Conservation (phyloP, 2,888 invertebrate species). For the Xylocampa areola region DNA sequence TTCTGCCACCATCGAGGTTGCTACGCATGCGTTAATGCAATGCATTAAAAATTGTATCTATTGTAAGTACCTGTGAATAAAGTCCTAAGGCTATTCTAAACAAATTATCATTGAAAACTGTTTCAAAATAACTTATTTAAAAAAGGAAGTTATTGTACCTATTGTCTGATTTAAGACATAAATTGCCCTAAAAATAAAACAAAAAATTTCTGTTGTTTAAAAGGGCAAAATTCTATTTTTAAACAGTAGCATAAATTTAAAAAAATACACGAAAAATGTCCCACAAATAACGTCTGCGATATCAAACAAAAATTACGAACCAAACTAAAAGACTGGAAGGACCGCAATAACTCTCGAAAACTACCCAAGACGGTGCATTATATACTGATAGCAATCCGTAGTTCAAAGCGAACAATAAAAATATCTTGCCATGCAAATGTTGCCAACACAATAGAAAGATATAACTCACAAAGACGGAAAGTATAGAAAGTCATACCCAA, state of each 20-base stretch:
- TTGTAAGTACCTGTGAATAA: too few relatives aligned
- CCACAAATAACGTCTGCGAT: slow-evolving; percentile 19
- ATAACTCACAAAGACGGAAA: slow-evolving; percentile 37
- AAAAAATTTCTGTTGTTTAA: too few relatives aligned
- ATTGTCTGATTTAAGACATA: too few relatives aligned
- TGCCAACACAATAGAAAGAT: slow-evolving; percentile 39
- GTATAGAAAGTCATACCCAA: slow-evolving; percentile 26
- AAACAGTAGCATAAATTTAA: slow-evolving; percentile 12
- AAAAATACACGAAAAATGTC: slow-evolving; percentile 16
- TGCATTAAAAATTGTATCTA: too few relatives aligned
- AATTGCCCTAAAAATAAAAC: too few relatives aligned
- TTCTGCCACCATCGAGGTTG: too few relatives aligned
- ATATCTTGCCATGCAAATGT: slow-evolving; percentile 41
- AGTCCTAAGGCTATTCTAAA: too few relatives aligned
- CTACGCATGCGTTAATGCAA: too few relatives aligned
- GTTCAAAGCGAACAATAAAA: slow-evolving; percentile 49
- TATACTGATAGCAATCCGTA: slow-evolving; percentile 36
- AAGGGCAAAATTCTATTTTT: too few relatives aligned
- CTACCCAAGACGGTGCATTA: slow-evolving; percentile 41
- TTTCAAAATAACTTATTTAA: too few relatives aligned
- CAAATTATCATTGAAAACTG: too few relatives aligned
- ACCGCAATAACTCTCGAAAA: slow-evolving; percentile 26
- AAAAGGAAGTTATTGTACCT: too few relatives aligned
- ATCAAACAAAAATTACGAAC: slow-evolving; percentile 33
- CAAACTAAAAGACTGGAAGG: slow-evolving; percentile 27